Evolutionary conservation across 2,888 invertebrate genomes (phyloP).

Genomic region (Aproaerema taeniolella): DNA sequence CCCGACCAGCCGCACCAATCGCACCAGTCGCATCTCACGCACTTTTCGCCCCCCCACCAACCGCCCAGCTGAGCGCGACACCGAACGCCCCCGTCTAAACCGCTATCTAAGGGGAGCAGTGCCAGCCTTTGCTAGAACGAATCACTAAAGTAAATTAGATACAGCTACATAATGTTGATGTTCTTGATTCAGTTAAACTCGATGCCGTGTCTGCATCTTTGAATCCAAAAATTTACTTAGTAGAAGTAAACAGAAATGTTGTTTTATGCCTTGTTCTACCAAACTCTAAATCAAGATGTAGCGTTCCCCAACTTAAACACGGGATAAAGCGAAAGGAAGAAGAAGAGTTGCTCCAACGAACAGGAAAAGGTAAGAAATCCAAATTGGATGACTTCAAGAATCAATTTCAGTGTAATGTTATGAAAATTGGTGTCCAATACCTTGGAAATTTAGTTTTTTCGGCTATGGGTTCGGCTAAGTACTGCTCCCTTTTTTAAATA

Average conservation of each 20-base stretch:
- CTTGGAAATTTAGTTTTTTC: not conserved
- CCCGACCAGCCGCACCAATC: conserved; percentile 43
- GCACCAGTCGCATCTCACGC: conserved; percentile 20
- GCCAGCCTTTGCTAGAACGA: no score
- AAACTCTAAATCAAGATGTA: no score
- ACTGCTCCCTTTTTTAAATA: conserved; percentile 12
- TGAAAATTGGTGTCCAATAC: not conserved
- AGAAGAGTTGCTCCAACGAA: no score
- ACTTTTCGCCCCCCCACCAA: conserved; percentile 2
- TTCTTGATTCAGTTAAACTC: no score
- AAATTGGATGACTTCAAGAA: not conserved
- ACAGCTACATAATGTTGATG: not conserved
- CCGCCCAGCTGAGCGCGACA: conserved; percentile 8
- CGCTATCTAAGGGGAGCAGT: conserved; percentile 7
- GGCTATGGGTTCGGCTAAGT: not conserved
- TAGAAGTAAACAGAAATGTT: no score
- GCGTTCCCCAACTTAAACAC: no score
- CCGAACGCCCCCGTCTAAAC: conserved; percentile 26
- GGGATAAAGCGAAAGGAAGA: no score
- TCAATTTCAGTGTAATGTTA: not conserved
- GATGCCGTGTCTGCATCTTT: no score
- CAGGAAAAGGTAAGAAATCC: no score
- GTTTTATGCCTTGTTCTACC: no score
- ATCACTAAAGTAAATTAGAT: not conserved
- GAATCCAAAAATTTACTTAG: no score